Base-by-base conservation (phyloP, 2,888 invertebrate genomes). In the Diabrotica balteata region DNA sequence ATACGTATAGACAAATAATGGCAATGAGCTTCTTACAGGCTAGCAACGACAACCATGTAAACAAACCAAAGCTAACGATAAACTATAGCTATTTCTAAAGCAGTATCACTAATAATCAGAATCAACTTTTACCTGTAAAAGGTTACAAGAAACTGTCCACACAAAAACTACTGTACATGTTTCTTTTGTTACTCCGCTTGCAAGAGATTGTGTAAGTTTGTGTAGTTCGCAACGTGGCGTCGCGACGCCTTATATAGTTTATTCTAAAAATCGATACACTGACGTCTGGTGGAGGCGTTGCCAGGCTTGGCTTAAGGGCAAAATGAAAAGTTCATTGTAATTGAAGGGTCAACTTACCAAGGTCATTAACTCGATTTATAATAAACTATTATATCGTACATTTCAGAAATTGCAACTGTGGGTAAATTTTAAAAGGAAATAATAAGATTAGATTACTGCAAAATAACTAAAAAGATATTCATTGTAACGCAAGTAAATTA, bases 241-340 rank as follows among this genome's bases (percentile, higher is more conserved):
- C 62, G 62, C 44, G 62, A 62, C 62, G 62, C 54, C 49, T 62
- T 62, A 54, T 62, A 62, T 62, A 46, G 44, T 32, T 42, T 54
- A 62, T 62, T 62, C 32, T 44, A 8, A 32, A 54, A 55, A 62
- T 62, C 62, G 62, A 62, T 62, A 62, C 42, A 42, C 43, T 62
- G 62, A 62, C 62, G 62, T 62, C 61, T 44, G 46, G 46, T 22
- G 44, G 32, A 46, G 46, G 22, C 46, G 59, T 47, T 22, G 47
- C 49, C 49, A 59, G 47, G 22, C 10, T 43, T 17, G 49, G 55
- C 11, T 57, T 44, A 17, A 57, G 55, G 45, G 11, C 11, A 9
- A 44, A 43, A 42, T 53, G 7, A 54, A 43, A 10, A 54, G 10
- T 54, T n/a, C 10, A 43, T 32, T 10, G 42, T 10, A 42, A n/a